Evolutionary conservation across 1,140 invertebrate species (phyloP), one percentile per base, ranked within the genome.

Genomic region (Apis dorsata): DNA sequence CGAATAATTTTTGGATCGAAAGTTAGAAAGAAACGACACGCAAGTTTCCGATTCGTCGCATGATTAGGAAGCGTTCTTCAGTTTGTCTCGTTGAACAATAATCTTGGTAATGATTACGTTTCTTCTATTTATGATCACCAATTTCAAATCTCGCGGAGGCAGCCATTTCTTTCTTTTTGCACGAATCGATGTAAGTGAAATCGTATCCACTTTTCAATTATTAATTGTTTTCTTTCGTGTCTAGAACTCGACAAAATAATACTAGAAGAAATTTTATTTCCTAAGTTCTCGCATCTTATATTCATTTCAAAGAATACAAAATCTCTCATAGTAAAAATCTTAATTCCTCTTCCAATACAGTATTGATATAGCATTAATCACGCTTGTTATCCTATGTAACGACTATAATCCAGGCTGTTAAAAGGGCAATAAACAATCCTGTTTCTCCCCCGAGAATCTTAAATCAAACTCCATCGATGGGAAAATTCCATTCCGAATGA

Each of bases 21-120:
- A 80, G 57, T 17, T 63, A 81, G 19, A 53, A 59, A 34, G n/a
- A 24, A 19, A 13, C 13, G 53, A 21, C 13, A 63, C 51, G 44
- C 73, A 49, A 62, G 80, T 77, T 77, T 77, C 80, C 80, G 57
- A 82, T 82, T 77, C 72, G 55, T n/a, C 71, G 65, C 68, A 71
- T 65, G 75, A 79, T 83, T 79, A 71, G 59, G 75, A 82, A 70
- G 24, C 44, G 73, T n/a, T 24, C 34, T 44, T 44, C 34, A 5
- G 74, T 82, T 70, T 70, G 81, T 82, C 81, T 70, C 74, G 17
- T 57, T 53, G 62, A 62, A 82, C 74, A 78, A 78, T 65, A 66
- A 78, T n/a, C 19, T 55, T 44, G 74, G 62, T 57, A 21, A 28
- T 65, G 60, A 44, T 69, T 57, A n/a, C 57, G 15, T 44, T 78